Evolutionary conservation across 2,113 vertebrate genomes (phyloP).

Genomic region (Aptenodytes forsteri): DNA sequence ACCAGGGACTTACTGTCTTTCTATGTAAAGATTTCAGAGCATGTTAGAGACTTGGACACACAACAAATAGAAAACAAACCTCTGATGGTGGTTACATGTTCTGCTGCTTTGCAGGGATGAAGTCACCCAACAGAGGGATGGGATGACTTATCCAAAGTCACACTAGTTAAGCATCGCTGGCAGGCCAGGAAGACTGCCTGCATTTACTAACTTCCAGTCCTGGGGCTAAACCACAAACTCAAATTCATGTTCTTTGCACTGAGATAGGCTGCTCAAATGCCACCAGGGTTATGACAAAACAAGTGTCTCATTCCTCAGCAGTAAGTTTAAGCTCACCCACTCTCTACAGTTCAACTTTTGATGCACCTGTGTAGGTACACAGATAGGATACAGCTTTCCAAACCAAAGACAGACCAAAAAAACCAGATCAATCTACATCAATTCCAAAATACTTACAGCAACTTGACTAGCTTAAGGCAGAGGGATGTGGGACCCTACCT

Average conservation of each 20-base stretch:
- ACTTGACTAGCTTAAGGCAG: not conserved
- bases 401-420: not conserved
- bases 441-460: not conserved
- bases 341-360: not conserved
- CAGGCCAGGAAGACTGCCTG: not conserved
- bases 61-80: not conserved
- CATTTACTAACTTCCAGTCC: not conserved
- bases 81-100: not conserved
- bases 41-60: not conserved
- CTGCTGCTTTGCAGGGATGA: not conserved
- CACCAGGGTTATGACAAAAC: not conserved
- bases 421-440: not conserved
- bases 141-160: not conserved
- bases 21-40: not conserved
- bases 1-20: not conserved
- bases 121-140: not conserved
- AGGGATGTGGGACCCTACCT: not conserved
- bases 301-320: not conserved
- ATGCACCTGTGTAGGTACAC: not conserved
- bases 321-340: not conserved
- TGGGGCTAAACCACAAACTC: constrained; percentile 23
- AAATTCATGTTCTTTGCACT: not conserved
- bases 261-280: not conserved
- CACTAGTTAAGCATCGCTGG: not conserved
- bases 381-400: not conserved